Evolutionary conservation across 1,140 invertebrate species (phyloP), one percentile per base, ranked within the genome.

Genomic region (Penaeus japonicus): DNA sequence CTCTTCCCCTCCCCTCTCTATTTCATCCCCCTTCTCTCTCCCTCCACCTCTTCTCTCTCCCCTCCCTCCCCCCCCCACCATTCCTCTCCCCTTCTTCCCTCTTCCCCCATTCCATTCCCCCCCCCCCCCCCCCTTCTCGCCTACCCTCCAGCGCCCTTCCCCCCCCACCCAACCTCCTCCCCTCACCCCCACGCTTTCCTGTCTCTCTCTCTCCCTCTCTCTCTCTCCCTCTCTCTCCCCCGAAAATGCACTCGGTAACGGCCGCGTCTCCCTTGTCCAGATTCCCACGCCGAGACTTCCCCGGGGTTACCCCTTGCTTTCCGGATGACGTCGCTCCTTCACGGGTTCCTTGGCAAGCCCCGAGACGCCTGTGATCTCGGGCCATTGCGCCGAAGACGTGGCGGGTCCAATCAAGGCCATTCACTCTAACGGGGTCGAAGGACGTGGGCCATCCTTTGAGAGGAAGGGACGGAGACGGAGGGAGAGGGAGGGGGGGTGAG

Each of bases 191-290:
- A 47, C 65, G 70, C 27, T 27, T 65, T 65, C 7, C 62, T 7
- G 59, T 55, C 65, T 55, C 54, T 55, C 73, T 77, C 27, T 85
- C n/a, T 18, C 4, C 35, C 47, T 77, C 54, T 54, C 70, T 57
- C 57, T 39, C 32, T 32, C 82, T 59, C 62, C 82, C 82, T 47
- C 53, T 84, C 59, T 59, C 53, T 35, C 18, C 73, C 59, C 62
- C 35, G 59, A 20, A 59, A 70, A 73, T 70, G 82, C 82, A 84
- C 32, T 84, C 82, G 35, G 22, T 35, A 84, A 84, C 82, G 82
- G 82, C 30, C 32, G 35, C 62, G 18, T 70, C 59, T 30, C 82
- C 5, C 30, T 17, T 35, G 24, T 22, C 35, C 35, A 62, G 47
- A 47, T 47, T 47, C 47, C 47, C 47, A 47, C 47, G 47, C 47